Conservation (phyloP, 2,113 vertebrate genomes). For the Cyanoramphus novaezelandiae region DNA sequence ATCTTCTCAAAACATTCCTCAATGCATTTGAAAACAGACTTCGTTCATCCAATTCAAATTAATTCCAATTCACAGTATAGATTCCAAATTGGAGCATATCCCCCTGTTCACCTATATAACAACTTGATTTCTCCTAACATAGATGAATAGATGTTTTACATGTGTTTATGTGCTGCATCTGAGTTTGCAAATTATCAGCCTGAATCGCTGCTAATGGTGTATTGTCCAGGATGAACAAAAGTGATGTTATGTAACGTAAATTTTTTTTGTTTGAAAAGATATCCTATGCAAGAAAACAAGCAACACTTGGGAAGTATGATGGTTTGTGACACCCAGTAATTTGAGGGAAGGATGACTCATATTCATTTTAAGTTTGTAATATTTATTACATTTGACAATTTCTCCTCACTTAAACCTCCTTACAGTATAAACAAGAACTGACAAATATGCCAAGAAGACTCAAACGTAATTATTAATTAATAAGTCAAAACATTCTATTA, state of each 20-base stretch:
- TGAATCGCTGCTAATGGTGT: not conserved
- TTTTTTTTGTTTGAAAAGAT: not conserved
- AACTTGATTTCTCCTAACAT: not conserved
- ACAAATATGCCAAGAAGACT: not conserved
- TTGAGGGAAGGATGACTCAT: not conserved
- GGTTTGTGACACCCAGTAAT: not conserved
- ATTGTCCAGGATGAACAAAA: not conserved
- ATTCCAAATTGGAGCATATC: not conserved
- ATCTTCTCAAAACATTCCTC: not conserved
- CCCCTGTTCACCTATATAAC: not conserved
- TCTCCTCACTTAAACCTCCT: not conserved
- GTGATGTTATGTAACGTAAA: fast-evolving
- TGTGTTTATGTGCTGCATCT: not conserved
- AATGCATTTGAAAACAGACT: not conserved
- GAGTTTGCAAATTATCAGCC: not conserved
- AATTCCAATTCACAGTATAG: not conserved
- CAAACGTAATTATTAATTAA: not conserved
- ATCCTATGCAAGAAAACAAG: not conserved
- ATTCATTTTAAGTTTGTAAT: not conserved
- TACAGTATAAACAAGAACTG: not conserved
- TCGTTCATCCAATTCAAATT: not conserved
- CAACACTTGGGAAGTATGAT: not conserved
- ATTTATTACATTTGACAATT: not conserved
- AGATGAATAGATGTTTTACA: not conserved
- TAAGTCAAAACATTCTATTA: not conserved